These are phyloP conservation scores for Oedothorax gibbosus DNA, from an alignment of 1,140 invertebrate genomes.

Conservation along the genomic window DNA sequence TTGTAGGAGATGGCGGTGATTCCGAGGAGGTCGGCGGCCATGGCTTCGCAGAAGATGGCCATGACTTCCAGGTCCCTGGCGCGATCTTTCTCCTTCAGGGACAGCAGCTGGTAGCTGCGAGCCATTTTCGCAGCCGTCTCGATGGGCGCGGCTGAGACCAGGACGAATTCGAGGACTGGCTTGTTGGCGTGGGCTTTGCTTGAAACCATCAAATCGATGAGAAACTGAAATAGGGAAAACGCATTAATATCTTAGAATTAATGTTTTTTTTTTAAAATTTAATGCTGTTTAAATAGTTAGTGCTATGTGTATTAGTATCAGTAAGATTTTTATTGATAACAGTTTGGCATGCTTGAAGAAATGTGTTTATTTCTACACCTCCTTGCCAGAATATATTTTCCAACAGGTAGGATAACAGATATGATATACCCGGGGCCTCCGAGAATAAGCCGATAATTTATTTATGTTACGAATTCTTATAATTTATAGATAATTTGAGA, in stretches of 20 bases:
- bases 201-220: conserved; percentile 98
- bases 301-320: no score
- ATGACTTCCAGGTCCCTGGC: conserved; percentile 95
- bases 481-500: no score
- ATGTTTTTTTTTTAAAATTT: no score
- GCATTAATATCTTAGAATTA: background rate
- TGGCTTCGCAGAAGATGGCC: conserved; percentile 94
- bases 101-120: conserved; percentile 81
- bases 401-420: no score
- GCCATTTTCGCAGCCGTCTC: conserved; percentile 98
- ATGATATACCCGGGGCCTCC: no score
- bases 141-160: conserved; percentile 96
- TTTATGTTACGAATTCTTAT: no score
- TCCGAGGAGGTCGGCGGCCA: conserved; percentile 96
- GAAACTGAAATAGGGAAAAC: conserved; percentile 76
- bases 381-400: no score
- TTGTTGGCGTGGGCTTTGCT: conserved; percentile 96
- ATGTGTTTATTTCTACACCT: no score
- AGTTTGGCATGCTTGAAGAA: no score
- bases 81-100: conserved; percentile 91
- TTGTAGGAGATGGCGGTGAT: conserved; percentile 94
- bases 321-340: no score
- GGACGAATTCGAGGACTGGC: conserved; percentile 95
- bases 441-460: no score
- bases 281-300: no score